Base-by-base conservation (phyloP, 1,140 invertebrate species). In the Megathymus violae region DNA sequence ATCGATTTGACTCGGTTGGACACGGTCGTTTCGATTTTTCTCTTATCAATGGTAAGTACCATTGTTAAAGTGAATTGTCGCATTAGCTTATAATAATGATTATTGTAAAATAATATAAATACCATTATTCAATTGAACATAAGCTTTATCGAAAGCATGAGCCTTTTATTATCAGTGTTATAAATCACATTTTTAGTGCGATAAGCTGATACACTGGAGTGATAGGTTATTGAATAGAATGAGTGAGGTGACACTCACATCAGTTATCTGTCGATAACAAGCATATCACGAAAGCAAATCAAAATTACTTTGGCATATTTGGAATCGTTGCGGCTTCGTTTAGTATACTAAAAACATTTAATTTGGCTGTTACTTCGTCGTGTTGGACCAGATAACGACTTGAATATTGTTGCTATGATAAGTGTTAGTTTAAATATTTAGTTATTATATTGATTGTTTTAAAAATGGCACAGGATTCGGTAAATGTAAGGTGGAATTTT, bases 401-500 rank as follows among this genome's bases (percentile, higher is more conserved):
- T n/a, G n/a, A n/a, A 41, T 52, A 34, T 38, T 4, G 17, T 43
- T 41, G 27, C 4, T 31, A 9, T 5, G 19, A 22, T 14, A 38
- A 52, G 9, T n/a, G n/a, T n/a, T n/a, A n/a, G n/a, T n/a, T n/a
- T n/a, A n/a, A n/a, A n/a, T n/a, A n/a, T n/a, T n/a, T n/a, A n/a
- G n/a, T n/a, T n/a, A n/a, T n/a, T n/a, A n/a, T n/a, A n/a, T n/a
- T n/a, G 31, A 11, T 16, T 40, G n/a, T 5, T 15, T 13, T 6
- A 40, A 36, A 43, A 15, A 54, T 54, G 51, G 51, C 17, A 13
- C 15, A n/a, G 7, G 11, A 27, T n/a, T 16, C 15, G 10, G 14
- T 41, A 1, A 47, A 41, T 27, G 17, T 27, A 27, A 47, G 31
- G 13, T 76, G 67, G 66, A 64, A 40, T 66, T 43, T 85, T 22